phyloP scores from a whole-genome alignment of 2,113 vertebrate genomes.

The Glareola pratincola region DNA sequence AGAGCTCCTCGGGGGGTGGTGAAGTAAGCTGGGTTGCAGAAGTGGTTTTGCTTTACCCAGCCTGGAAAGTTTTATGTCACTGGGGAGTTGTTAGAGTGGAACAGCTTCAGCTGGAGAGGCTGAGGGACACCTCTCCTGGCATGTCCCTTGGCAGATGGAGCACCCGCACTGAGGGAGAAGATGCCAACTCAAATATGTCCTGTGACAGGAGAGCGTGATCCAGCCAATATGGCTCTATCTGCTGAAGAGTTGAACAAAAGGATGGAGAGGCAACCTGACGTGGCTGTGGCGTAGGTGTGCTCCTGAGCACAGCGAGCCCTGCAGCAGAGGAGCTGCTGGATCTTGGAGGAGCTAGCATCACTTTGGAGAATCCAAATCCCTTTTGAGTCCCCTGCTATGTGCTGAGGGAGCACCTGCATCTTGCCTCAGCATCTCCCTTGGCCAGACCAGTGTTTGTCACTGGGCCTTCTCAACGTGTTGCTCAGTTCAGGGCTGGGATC shows the following conservation, averaged over 20 bases:
- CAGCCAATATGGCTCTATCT: background rate
- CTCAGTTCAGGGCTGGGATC: background rate
- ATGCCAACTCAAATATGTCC: background rate
- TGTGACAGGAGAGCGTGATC: background rate
- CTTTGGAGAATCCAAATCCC: background rate
- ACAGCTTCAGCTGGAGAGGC: background rate
- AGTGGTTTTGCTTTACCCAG: background rate
- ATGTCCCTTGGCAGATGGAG: background rate
- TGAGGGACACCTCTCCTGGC: background rate
- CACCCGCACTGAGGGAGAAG: background rate
- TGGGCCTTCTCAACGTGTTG: background rate
- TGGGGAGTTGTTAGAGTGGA: background rate
- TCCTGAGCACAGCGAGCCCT: background rate
- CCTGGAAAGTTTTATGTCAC: background rate
- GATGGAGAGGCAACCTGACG: background rate
- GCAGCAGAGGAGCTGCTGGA: background rate
- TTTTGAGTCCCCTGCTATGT: background rate
- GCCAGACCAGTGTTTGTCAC: background rate
- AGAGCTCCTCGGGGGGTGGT: background rate
- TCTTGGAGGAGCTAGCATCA: background rate
- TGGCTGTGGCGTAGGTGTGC: background rate
- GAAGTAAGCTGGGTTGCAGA: background rate
- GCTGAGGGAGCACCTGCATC: background rate
- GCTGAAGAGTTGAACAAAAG: background rate
- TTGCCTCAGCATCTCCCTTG: background rate